Evolutionary conservation across 2,113 vertebrate genomes (phyloP), one percentile per base, ranked within the genome.

Genomic region (Clarias batrachus): DNA sequence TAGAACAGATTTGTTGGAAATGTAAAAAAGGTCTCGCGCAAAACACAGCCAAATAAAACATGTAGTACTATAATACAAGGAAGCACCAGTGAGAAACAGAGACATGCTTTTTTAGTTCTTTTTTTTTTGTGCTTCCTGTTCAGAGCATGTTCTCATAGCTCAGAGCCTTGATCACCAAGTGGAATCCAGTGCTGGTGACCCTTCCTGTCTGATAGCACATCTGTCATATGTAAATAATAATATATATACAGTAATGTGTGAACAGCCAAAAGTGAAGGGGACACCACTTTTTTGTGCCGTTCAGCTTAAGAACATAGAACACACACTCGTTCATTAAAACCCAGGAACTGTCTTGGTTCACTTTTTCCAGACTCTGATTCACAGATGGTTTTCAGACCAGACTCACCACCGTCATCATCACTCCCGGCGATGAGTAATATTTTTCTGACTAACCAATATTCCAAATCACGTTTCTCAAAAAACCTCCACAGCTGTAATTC

Each of bases 401-500:
- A 77, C 27, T 21, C 62, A 48, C 48, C 48, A 48, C 48, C 65
- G 52, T 37, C 65, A 62, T 3, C 33, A 63, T 79, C 27, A 37
- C 12, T 11, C 48, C 8, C 66, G 25, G 33, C 62, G 63, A 88
- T 89, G 77, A 88, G 86, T 73, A 83, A 48, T 3, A 54, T 84
- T 78, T 85, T 87, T 68, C 23, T 63, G 16, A 86, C 62, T 37
- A 62, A 86, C 81, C 59, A 48, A 83, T 73, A 86, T 65, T 86
- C 89, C 86, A 59, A 85, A 81, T 89, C 85, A 17, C 54, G 56
- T 80, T 83, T 89, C 81, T 85, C 79, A n/a, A 62, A 83, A 63
- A 86, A 27, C 59, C 59, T 84, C 85, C 85, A 66, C 88, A 84
- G 81, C 86, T 91, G 90, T 90, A 87, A 93, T 93, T 92, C 93